These are phyloP conservation scores for Drosophila lowei DNA, from an alignment of 1,140 invertebrate species.

Conservation along the genomic window DNA sequence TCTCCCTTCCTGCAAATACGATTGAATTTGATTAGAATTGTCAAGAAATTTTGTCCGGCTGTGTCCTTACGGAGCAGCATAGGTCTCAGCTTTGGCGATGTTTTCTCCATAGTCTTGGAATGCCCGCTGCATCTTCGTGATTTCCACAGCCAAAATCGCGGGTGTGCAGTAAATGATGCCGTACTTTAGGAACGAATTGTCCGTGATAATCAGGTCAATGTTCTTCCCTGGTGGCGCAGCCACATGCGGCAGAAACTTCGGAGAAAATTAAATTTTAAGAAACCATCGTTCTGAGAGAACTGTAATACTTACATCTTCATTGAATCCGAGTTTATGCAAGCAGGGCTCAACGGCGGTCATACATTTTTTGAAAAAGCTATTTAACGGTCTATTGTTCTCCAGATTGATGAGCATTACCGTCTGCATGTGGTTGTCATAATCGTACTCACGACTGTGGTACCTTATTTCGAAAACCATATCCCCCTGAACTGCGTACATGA, in stretches of 20 bases:
- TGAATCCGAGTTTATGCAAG: conserved; percentile 16
- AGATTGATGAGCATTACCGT: conserved; percentile 48
- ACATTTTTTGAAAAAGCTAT: conserved; percentile 55
- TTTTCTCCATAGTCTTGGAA: conserved; percentile 63
- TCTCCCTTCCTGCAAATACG: conserved; percentile 43
- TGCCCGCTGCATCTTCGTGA: conserved; percentile 62
- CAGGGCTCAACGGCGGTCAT: conserved; percentile 48
- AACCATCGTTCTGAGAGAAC: background rate
- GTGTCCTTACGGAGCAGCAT: conserved; percentile 57
- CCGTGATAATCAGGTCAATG: conserved; percentile 67
- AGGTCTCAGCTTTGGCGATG: conserved; percentile 26
- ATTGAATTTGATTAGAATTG: background rate
- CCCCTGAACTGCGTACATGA: conserved; percentile 50
- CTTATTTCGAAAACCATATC: conserved; percentile 45
- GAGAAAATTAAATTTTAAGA: background rate
- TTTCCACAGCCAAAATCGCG: conserved; percentile 48
- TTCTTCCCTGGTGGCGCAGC: conserved; percentile 51
- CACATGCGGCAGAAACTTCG: conserved; percentile 54
- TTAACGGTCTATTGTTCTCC: conserved; percentile 55
- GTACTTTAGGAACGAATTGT: conserved; percentile 56
- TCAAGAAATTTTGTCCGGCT: too few species aligned
- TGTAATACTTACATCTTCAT: conserved; percentile 45
- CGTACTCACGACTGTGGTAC: conserved; percentile 45
- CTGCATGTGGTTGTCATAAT: conserved; percentile 41
- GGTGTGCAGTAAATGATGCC: conserved; percentile 69